A percentile compares a stretch with the other conserved stretches of the same genome.
Conservation (phyloP, 2,113 vertebrate genomes). For the Alectura lathami region DNA sequence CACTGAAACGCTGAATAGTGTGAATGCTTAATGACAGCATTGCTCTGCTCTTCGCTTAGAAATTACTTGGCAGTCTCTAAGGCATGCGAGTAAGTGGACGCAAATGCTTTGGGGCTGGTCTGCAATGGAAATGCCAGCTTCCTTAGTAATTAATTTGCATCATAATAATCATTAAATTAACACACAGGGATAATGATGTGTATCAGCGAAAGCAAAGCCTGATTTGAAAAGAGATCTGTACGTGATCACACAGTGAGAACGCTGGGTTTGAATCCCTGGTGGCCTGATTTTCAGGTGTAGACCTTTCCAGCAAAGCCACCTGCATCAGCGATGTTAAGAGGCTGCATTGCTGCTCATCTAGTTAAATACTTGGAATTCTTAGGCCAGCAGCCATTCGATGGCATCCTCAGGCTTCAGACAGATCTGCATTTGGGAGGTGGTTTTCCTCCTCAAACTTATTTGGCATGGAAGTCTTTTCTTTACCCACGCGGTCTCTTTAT, state of each 20-base stretch:
- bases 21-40: neutral
- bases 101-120: neutral
- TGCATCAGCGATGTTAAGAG: neutral
- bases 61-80: rapidly evolving
- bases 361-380: neutral
- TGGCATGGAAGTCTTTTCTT: neutral
- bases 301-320: neutral
- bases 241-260: rapidly evolving
- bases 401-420: neutral
- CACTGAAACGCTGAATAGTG: neutral
- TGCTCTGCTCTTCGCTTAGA: neutral
- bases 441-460: neutral
- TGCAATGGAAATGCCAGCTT: neutral
- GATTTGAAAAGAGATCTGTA: neutral
- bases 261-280: rapidly evolving
- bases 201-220: neutral
- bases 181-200: neutral
- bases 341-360: neutral
- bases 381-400: rapidly evolving
- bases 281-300: neutral
- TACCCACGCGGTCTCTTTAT: neutral
- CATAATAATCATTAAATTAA: neutral
- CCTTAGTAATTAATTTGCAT: neutral
- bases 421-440: neutral
- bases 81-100: neutral